A percentile compares a stretch with the other conserved stretches of the same genome.
phyloP scores from a whole-genome alignment of 1,140 invertebrate species.

The Eueides isabella region DNA sequence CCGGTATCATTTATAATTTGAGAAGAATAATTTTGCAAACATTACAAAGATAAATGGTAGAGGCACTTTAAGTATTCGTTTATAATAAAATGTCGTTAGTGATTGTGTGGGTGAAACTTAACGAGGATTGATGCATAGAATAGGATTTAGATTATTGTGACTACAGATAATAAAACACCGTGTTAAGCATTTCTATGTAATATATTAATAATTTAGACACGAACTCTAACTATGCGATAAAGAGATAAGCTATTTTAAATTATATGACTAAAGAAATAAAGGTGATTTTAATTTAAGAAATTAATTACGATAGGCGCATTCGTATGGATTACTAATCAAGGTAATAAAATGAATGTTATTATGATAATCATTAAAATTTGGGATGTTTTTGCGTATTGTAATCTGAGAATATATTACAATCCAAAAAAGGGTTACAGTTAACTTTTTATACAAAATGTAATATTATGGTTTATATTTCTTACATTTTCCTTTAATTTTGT shows the following conservation, averaged over 20 bases:
- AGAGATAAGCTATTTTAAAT: background rate
- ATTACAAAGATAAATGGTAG: constrained; percentile 39
- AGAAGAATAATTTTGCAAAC: constrained; percentile 26
- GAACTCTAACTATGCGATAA: constrained; percentile 27
- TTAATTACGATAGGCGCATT: background rate
- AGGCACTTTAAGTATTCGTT: constrained; percentile 39
- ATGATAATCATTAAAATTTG: constrained; percentile 20
- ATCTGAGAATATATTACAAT: background rate
- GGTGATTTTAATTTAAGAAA: background rate
- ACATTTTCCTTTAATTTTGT: background rate
- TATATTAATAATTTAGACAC: constrained; percentile 48
- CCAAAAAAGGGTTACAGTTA: background rate
- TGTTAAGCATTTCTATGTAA: constrained; percentile 34
- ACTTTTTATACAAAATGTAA: background rate
- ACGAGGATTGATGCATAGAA: constrained; percentile 55
- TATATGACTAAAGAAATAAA: background rate
- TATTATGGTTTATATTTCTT: background rate
- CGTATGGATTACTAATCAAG: constrained; percentile 27
- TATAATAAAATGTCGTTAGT: constrained; percentile 19
- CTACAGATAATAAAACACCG: constrained; percentile 50
- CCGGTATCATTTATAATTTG: background rate
- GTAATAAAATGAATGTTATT: constrained; percentile 8
- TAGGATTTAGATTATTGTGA: constrained; percentile 51
- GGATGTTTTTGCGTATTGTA: constrained; percentile 15
- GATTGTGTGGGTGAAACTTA: constrained; percentile 51